Evolutionary conservation across 2,113 vertebrate genomes (phyloP), one percentile per base, ranked within the genome.

Genomic region (Polypterus bichir): DNA sequence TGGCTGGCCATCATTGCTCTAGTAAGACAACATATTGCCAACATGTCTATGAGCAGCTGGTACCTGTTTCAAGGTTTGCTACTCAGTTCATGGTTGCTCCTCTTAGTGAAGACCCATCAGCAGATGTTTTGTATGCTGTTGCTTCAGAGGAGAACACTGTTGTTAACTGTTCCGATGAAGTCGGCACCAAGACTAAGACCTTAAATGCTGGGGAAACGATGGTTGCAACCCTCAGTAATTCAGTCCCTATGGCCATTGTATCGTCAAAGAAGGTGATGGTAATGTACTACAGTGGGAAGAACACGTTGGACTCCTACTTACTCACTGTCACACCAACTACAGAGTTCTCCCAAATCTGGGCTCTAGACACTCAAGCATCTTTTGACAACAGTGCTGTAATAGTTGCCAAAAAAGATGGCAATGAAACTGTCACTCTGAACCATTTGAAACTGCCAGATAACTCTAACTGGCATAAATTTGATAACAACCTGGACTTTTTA

Each of bases 241-340:
- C 46, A 5, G 10, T 7, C 5, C 65, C 64, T 5, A 44, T 70
- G 44, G 5, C 66, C 9, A 56, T 77, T 5, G 57, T 46, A 47
- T 71, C 71, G 60, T 65, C 62, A 57, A 73, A 72, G 59, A 75
- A 63, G 48, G 54, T 77, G 3, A 69, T 77, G 73, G 75, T 77
- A 5, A 70, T 77, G 70, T 73, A 72, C 64, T 62, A 65, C n/a
- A 73, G 73, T 47, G 68, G 49, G 54, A 70, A 72, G 44, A 3
- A 44, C 44, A 71, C 71, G 7, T 46, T 51, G 44, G 68, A 73
- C 44, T 66, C 71, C 5, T 75, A 69, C 60, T 55, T 77, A 10
- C 66, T 64, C 4, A 69, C 57, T 59, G 58, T 77, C 8, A 62
- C 72, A 10, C 71, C 75, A 6, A 64, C 59, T 2, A 64, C 69